Evolutionary conservation across 2,113 vertebrate species (phyloP).

Genomic region (Tragelaphus buxtoni): DNA sequence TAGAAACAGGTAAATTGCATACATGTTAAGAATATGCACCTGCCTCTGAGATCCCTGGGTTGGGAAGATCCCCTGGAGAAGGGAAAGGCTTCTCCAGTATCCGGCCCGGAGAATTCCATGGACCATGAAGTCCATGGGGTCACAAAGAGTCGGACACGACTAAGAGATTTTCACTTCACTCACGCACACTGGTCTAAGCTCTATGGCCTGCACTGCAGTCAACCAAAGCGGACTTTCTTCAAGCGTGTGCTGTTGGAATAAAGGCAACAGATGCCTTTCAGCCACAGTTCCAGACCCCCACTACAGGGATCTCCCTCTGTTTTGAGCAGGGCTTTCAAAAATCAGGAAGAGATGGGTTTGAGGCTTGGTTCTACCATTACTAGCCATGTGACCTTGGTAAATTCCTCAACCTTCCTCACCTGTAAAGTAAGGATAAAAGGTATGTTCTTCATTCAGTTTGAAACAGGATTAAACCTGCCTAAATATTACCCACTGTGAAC

Average conservation of each 20-base stretch:
- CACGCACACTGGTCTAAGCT: not conserved
- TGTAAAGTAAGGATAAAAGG: not conserved
- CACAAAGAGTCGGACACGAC: not conserved
- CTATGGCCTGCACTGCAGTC: not conserved
- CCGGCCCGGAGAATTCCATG: not conserved
- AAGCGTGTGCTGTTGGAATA: not conserved
- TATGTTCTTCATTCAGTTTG: not conserved
- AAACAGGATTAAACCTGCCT: not conserved
- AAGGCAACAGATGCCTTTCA: not conserved
- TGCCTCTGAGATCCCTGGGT: not conserved
- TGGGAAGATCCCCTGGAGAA: not conserved
- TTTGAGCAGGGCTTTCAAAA: not conserved
- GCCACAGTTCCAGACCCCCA: not conserved
- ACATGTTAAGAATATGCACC: not conserved
- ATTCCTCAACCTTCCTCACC: not conserved
- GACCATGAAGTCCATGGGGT: not conserved
- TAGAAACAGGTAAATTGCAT: not conserved
- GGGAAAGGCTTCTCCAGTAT: not conserved
- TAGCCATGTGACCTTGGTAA: not conserved
- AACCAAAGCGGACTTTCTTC: not conserved
- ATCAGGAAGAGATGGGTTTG: not conserved
- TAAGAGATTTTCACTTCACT: not conserved
- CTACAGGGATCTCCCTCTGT: not conserved
- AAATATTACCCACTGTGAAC: not conserved
- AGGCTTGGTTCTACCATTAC: not conserved